A percentile compares a stretch with the other conserved stretches of the same genome.
Conservation (phyloP, 2,888 invertebrate genomes). For the Pandemis corylana region DNA sequence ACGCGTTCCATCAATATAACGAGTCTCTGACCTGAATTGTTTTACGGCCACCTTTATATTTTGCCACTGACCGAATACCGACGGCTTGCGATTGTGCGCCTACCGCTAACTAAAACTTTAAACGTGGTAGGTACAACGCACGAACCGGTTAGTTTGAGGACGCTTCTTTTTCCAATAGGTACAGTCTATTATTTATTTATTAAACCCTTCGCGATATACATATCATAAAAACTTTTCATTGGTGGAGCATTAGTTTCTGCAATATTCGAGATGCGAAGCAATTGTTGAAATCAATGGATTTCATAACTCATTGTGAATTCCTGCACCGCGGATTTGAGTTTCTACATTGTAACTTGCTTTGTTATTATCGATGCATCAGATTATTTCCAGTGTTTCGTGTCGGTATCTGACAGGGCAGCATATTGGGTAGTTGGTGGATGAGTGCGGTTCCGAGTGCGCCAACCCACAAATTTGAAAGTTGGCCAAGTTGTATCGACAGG, state of each 20-base stretch:
- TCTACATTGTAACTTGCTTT: background rate
- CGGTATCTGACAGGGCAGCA: constrained; percentile 42
- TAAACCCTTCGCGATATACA: background rate
- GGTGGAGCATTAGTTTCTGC: too few relatives aligned
- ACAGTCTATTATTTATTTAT: too few relatives aligned
- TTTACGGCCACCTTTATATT: constrained; percentile 64
- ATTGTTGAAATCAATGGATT: too few relatives aligned
- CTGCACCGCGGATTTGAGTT: background rate
- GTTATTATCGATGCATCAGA: background rate
- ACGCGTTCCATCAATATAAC: constrained; percentile 73
- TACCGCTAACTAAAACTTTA: background rate
- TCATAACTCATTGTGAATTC: too few relatives aligned
- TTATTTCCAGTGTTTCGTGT: constrained; percentile 1
- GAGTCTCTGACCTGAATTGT: constrained; percentile 70
- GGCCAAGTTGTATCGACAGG: constrained; percentile 74
- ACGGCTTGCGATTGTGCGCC: constrained; percentile 10
- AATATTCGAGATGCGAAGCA: background rate
- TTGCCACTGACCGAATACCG: constrained; percentile 28
- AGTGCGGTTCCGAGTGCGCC: constrained; percentile 64
- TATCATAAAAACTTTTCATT: too few relatives aligned
- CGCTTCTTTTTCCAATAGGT: background rate
- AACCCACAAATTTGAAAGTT: constrained; percentile 81
- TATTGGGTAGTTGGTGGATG: constrained; percentile 45
- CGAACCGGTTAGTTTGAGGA: background rate
- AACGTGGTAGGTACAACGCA: background rate